Evolutionary conservation across 1,140 invertebrate genomes (phyloP), one percentile per base, ranked within the genome.

Genomic region (Galleria mellonella): DNA sequence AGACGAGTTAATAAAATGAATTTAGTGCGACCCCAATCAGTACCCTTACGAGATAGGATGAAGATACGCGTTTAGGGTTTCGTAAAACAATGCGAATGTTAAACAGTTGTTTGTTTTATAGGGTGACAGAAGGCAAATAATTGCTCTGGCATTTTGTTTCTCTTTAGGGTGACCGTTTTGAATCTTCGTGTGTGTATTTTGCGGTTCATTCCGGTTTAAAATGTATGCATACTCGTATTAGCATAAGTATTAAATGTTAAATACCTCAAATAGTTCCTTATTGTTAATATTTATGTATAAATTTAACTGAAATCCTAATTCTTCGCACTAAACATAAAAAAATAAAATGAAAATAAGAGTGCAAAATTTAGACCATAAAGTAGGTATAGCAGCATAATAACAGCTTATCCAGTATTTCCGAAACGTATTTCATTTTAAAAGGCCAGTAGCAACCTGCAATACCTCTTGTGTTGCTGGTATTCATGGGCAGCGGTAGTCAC

Each of bases 1-100:
- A 79, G 75, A 78, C 63, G 73, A 76, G 72, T 84, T 82, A 78
- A 79, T 84, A 78, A 76, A 83, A 83, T 68, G 65, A 78, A 75
- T 76, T 76, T 66, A 68, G 58, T 59, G 56, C 2, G 65, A 62
- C 63, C 66, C 70, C 62, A 70, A 67, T 74, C 70, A 76, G 65
- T 51, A 60, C 47, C 50, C 35, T 37, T n/a, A 9, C 14, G 35
- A 15, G 8, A 10, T n/a, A 43, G 56, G 44, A 60, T 45, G 54
- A 58, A 60, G 62, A 62, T 23, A 23, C 17, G 6, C 40, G 45
- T 60, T 68, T 62, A 58, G 66, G 62, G 62, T 58, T 50, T 56
- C 58, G 56, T 65, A 55, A 59, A 61, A 69, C 76, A 76, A 74
- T 76, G 63, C 47, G 54, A 40, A 54, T 53, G 55, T 58, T 67